Conservation (phyloP, 2,797 vertebrate genomes). For the Macropus fuliginosus region DNA sequence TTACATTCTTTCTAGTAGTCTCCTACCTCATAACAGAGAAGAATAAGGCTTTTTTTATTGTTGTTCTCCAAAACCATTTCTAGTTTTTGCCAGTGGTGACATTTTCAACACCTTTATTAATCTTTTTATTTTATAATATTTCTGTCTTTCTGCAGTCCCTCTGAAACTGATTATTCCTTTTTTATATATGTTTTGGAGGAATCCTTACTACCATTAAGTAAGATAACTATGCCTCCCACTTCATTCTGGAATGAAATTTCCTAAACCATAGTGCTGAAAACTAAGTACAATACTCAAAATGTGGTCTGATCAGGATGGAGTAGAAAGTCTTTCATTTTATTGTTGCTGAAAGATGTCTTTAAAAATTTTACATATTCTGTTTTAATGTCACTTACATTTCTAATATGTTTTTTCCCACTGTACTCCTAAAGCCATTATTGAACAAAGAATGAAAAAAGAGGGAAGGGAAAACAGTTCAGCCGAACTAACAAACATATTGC, state of each 20-base stretch:
- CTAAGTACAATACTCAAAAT: neutral
- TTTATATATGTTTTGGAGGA: neutral
- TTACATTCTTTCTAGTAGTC: too few relatives aligned
- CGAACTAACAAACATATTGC: neutral
- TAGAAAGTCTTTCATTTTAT: neutral
- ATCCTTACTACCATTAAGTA: neutral
- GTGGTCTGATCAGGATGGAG: neutral
- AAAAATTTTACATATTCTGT: neutral
- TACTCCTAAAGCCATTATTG: neutral
- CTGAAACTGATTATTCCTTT: neutral
- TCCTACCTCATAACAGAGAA: too few relatives aligned
- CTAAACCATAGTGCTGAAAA: neutral
- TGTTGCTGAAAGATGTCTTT: neutral
- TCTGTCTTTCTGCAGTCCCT: neutral
- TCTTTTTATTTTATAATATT: neutral
- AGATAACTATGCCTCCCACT: neutral
- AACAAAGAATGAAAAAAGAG: neutral
- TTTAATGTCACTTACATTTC: too few relatives aligned
- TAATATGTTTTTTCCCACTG: neutral
- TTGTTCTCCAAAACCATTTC: too few relatives aligned
- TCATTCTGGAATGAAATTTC: neutral
- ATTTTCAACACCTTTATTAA: too few relatives aligned
- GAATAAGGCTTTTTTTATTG: too few relatives aligned
- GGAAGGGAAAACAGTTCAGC: neutral
- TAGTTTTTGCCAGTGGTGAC: too few relatives aligned